Percentiles rank a stretch among this genome's conserved stretches.
These are phyloP conservation scores for Germaria angustata DNA, from an alignment of 2,888 invertebrate species.

Conservation along the genomic window DNA sequence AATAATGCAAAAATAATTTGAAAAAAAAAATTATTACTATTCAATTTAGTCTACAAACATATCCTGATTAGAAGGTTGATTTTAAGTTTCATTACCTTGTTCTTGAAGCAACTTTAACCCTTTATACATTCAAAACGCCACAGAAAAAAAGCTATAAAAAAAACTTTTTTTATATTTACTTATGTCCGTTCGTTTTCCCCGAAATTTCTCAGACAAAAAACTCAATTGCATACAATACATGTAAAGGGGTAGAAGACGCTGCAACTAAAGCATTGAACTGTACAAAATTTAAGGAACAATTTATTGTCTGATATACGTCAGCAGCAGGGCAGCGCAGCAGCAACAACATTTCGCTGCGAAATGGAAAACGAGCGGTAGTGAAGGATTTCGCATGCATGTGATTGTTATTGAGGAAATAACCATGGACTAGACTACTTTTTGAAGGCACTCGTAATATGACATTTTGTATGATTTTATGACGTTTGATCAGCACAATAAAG, in stretches of 20 bases:
- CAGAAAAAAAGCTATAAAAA: neutral
- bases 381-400: neutral
- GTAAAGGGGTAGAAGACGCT: slow-evolving; percentile 4
- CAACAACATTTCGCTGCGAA: neutral
- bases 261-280: slow-evolving; percentile 40
- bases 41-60: slow-evolving; percentile 26
- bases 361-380: neutral
- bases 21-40: neutral
- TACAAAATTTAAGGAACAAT: slow-evolving; percentile 46
- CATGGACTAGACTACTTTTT: slow-evolving; percentile 32
- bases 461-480: slow-evolving; percentile 29
- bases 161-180: slow-evolving; percentile 1
- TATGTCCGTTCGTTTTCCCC: slow-evolving; percentile 22
- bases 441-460: slow-evolving; percentile 21
- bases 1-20: neutral
- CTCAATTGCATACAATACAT: neutral
- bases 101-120: neutral
- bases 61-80: slow-evolving; percentile 43
- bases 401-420: slow-evolving; percentile 8
- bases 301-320: slow-evolving; percentile 15
- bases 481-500: slow-evolving; percentile 29
- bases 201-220: slow-evolving; percentile 15
- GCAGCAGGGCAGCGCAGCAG: neutral
- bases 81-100: slow-evolving; percentile 37
- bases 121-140: neutral